Percentiles rank a stretch among this genome's conserved stretches.
phyloP scores from a whole-genome alignment of 2,797 vertebrate species.

The Sebastolobus alascanus region DNA sequence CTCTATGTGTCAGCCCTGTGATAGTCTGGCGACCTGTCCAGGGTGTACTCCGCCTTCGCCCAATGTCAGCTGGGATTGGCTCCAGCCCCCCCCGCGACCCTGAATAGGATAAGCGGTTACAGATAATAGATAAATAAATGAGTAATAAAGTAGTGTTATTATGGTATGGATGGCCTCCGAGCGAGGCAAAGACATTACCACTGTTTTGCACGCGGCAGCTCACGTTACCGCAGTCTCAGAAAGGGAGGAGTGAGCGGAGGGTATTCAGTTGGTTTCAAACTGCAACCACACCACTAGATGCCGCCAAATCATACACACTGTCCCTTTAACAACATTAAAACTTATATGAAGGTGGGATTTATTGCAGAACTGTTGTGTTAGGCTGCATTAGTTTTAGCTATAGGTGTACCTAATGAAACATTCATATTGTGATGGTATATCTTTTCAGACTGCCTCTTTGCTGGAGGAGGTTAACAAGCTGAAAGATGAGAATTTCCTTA shows the following conservation, averaged over 20 bases:
- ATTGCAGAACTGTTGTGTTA: not conserved
- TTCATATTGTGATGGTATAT: conserved; percentile 1
- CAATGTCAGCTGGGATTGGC: no score
- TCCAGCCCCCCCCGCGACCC: no score
- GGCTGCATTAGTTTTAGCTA: not conserved
- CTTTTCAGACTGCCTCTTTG: conserved; percentile 85
- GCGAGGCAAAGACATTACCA: not conserved
- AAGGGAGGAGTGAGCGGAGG: no score
- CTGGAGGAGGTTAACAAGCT: conserved; percentile 87
- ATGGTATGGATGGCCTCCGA: no score
- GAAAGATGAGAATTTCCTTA: conserved; percentile 86
- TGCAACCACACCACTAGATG: no score
- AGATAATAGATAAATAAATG: not conserved
- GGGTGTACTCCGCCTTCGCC: no score
- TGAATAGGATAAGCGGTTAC: no score
- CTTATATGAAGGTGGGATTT: conserved; percentile 24
- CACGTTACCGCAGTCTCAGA: no score
- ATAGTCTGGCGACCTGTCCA: no score
- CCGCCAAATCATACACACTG: no score
- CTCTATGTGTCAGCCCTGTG: no score
- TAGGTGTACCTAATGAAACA: not conserved
- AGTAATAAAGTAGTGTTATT: not conserved
- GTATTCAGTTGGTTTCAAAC: no score
- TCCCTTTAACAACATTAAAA: not conserved
- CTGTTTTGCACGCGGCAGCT: not conserved